Conservation (phyloP, 2,113 vertebrate genomes). For the Trachemys scripta region DNA sequence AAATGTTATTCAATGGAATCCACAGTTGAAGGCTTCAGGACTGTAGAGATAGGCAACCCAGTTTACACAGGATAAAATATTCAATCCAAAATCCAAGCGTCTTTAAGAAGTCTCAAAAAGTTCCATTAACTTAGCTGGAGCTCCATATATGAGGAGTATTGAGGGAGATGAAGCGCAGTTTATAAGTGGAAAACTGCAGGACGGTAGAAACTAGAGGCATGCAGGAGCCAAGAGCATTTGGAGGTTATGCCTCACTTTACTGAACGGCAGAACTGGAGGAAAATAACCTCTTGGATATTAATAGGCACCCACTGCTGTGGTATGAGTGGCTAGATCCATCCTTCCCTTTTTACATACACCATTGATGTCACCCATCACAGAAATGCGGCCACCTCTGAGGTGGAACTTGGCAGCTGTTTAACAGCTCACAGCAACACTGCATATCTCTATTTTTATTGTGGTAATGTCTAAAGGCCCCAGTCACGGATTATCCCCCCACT, state of each 20-base stretch:
- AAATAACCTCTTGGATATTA: background rate
- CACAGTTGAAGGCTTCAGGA: background rate
- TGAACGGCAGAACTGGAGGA: background rate
- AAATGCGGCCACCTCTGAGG: background rate
- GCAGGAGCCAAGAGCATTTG: background rate
- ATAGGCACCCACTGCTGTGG: background rate
- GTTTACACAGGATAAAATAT: background rate
- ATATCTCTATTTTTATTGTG: background rate
- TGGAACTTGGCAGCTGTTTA: background rate
- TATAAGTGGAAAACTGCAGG: background rate
- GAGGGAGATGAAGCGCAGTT: too few relatives aligned
- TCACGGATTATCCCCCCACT: accelerated
- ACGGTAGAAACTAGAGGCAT: background rate
- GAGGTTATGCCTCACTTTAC: background rate
- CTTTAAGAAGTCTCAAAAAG: background rate
- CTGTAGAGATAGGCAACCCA: background rate
- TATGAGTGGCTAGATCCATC: background rate
- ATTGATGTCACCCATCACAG: background rate
- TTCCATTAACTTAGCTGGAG: background rate
- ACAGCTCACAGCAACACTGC: background rate
- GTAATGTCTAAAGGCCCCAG: background rate
- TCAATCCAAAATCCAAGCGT: background rate
- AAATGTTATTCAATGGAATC: background rate
- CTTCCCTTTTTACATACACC: background rate
- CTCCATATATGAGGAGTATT: too few relatives aligned